A percentile compares a stretch with the other conserved stretches of the same genome.
phyloP scores from a whole-genome alignment of 2,888 invertebrate species.

The Phyllotreta cruciferae region DNA sequence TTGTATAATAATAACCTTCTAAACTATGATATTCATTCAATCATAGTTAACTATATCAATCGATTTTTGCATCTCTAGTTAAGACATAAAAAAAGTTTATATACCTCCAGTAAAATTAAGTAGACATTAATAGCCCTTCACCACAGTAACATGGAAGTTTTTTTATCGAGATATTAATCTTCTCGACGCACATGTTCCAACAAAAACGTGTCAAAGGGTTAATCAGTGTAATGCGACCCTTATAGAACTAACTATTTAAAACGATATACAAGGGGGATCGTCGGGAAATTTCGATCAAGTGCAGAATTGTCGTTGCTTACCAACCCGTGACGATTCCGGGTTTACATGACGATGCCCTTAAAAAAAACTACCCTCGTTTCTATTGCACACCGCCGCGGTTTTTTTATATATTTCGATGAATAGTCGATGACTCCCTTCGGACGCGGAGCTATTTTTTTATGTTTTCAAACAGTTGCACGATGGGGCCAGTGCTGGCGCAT shows the following conservation, averaged over 20 bases:
- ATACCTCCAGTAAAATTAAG: slow-evolving; percentile 3
- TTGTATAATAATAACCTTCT: no score
- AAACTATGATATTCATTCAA: no score
- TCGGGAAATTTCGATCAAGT: slow-evolving; percentile 52
- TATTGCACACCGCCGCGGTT: slow-evolving; percentile 29
- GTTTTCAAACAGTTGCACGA: slow-evolving; percentile 53
- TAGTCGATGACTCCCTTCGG: slow-evolving; percentile 47
- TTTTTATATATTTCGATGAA: slow-evolving; percentile 51
- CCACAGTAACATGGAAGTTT: no score
- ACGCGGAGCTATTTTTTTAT: slow-evolving; percentile 47
- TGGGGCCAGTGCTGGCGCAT: slow-evolving; percentile 43
- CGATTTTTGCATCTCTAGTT: not conserved
- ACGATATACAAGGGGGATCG: slow-evolving; percentile 35
- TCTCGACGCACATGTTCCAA: slow-evolving; percentile 44
- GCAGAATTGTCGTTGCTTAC: slow-evolving; percentile 50
- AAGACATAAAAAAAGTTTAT: not conserved
- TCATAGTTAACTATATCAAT: not conserved
- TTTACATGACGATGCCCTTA: slow-evolving; percentile 41
- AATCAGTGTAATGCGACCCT: slow-evolving; percentile 40
- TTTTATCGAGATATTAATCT: slow-evolving; percentile 8
- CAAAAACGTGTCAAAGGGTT: slow-evolving; percentile 48
- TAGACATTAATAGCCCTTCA: slow-evolving; percentile 2
- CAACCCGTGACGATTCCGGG: slow-evolving; percentile 40
- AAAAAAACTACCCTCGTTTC: slow-evolving; percentile 40
- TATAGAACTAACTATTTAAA: slow-evolving; percentile 20